Conservation (phyloP, 2,113 vertebrate genomes). For the Antennarius striatus region DNA sequence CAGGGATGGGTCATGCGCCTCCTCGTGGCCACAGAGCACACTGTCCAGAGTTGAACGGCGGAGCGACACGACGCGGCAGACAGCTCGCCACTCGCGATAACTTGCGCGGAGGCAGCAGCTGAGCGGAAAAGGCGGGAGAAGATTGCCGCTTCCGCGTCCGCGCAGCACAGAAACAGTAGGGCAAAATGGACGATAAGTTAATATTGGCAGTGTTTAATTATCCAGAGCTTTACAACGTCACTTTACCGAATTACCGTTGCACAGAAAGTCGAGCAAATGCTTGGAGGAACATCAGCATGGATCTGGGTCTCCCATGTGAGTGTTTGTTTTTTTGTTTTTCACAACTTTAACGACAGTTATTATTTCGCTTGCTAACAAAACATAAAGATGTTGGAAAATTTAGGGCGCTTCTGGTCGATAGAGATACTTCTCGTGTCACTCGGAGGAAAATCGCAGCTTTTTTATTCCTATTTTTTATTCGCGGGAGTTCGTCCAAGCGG, state of each 20-base stretch:
- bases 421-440: fast-evolving
- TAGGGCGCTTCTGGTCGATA: fast-evolving
- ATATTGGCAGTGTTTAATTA: constrained; percentile 70
- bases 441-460: not conserved
- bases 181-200: constrained; percentile 78
- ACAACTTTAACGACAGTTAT: constrained; percentile 55
- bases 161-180: constrained; percentile 40
- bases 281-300: constrained; percentile 67
- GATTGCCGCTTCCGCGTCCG: constrained; percentile 73
- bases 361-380: constrained; percentile 2
- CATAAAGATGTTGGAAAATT: not conserved
- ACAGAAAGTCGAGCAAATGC: constrained; percentile 69
- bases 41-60: not conserved
- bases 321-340: constrained; percentile 26
- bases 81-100: constrained; percentile 59
- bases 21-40: constrained; percentile 2
- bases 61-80: constrained; percentile 57
- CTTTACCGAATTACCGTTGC: constrained; percentile 72
- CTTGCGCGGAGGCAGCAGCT: constrained; percentile 40
- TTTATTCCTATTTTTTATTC: not conserved
- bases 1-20: constrained; percentile 29
- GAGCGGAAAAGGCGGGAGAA: constrained; percentile 77
- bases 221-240: constrained; percentile 75
- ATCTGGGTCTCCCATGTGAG: constrained; percentile 69
- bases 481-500: not conserved